A percentile compares a stretch with the other conserved stretches of the same genome.
Evolutionary conservation across 2,113 vertebrate genomes (phyloP).

Genomic region (Alligator sinensis): DNA sequence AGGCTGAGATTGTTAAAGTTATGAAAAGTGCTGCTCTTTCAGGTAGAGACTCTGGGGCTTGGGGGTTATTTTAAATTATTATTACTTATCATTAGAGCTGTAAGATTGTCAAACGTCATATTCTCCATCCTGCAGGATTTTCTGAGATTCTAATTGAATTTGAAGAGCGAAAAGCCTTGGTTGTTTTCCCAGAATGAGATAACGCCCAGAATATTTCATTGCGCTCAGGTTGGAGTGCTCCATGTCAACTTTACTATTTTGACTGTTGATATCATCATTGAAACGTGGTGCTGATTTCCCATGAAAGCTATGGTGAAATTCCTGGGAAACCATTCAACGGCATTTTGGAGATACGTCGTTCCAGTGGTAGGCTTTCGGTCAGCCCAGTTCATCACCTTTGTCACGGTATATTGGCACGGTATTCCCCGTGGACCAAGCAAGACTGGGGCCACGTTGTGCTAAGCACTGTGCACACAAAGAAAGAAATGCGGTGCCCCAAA

Average conservation of each 20-base stretch:
- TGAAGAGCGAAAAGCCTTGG: rapidly evolving
- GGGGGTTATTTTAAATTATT: background rate
- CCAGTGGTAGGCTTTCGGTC: background rate
- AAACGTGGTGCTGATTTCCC: background rate
- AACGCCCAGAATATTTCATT: background rate
- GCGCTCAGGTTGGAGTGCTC: background rate
- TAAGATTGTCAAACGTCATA: background rate
- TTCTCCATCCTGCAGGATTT: background rate
- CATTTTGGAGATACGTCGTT: no score
- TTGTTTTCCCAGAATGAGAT: background rate
- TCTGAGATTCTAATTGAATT: background rate
- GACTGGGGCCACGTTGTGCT: background rate
- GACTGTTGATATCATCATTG: background rate
- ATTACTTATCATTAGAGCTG: background rate
- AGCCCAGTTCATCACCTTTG: background rate
- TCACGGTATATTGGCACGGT: background rate
- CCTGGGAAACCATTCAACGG: background rate
- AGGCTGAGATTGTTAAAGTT: background rate
- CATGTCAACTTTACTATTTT: background rate
- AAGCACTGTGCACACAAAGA: background rate
- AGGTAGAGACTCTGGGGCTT: background rate
- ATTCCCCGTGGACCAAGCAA: background rate
- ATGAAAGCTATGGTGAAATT: background rate
- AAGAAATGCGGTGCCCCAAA: rapidly evolving
- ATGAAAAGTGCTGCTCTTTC: background rate